These are phyloP conservation scores for Ciconia nigra DNA, from an alignment of 2,797 vertebrate species.

Conservation along the genomic window DNA sequence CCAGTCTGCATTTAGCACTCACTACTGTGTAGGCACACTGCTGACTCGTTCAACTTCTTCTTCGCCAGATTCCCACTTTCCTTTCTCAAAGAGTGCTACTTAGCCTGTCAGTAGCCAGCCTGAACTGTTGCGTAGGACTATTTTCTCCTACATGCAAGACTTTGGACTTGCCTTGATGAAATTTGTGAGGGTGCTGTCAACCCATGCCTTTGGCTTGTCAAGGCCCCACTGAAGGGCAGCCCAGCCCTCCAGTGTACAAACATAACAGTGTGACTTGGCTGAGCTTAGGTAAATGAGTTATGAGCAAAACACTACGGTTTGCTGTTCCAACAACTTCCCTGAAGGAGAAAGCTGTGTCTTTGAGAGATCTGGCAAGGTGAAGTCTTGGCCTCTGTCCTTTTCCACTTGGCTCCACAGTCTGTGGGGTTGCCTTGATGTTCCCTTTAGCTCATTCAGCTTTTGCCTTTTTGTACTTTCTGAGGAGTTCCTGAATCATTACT, in stretches of 20 bases:
- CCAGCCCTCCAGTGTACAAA: not conserved
- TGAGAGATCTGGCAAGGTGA: not conserved
- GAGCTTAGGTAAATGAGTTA: not conserved
- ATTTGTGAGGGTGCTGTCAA: not conserved
- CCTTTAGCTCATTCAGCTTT: not conserved
- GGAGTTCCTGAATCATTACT: not conserved
- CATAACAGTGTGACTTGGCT: not conserved
- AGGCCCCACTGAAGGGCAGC: not conserved
- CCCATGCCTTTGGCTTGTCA: not conserved
- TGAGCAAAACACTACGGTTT: not conserved
- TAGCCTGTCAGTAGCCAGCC: not conserved
- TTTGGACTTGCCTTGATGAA: not conserved
- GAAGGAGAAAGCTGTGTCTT: not conserved
- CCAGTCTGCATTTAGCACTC: not conserved
- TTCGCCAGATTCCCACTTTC: not conserved
- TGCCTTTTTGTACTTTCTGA: not conserved
- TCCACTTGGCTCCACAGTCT: not conserved
- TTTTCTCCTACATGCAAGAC: not conserved
- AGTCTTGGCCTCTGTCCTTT: not conserved
- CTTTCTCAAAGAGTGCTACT: not conserved
- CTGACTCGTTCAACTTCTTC: not conserved
- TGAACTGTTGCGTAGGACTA: accelerated
- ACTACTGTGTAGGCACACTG: accelerated
- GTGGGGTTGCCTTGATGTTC: not conserved
- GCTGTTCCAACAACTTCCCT: not conserved